Evolutionary conservation across 2,113 vertebrate genomes (phyloP), one percentile per base, ranked within the genome.

Genomic region (Todiramphus saurophagus): DNA sequence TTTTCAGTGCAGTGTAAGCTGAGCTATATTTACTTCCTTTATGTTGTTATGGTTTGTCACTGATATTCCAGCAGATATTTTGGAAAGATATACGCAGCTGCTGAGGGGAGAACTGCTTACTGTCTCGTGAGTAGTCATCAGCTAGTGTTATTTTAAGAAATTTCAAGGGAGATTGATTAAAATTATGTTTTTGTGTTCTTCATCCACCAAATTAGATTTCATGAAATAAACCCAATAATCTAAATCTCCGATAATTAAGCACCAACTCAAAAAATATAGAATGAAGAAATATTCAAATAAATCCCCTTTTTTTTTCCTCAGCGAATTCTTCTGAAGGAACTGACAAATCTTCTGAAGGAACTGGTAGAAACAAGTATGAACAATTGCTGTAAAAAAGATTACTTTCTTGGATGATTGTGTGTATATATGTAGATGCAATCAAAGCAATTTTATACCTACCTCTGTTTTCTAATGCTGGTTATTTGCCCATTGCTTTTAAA

Each of bases 21-120:
- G 90, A 96, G 69, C 89, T 95, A 48, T 87, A 75, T 88, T 97
- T 96, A 67, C 76, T 93, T 94, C 50, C 62, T 80, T 68, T 73
- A 51, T 68, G 56, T 86, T 77, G 41, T 77, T 90, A 63, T 3
- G 6, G 51, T 83, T 93, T 95, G 93, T 79, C 58, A 91, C 39
- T 94, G 83, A 64, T 87, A 92, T 25, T 94, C 66, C 37, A 83
- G 30, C 59, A 92, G 84, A 56, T 91, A 79, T 53, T 94, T 93
- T 33, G 27, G 68, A 51, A 92, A 89, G 69, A 87, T 87, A 72
- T 16, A 75, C 58, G 41, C 63, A 43, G 67, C 72, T 77, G 88
- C 51, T 1, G 11, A 94, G 60, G 81, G 64, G 28, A 59, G 86
- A 73, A 77, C 51, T 81, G 55, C 76, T 90, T 75, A 15, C 48